Evolutionary conservation across 1,140 invertebrate genomes (phyloP), one percentile per base, ranked within the genome.

Genomic region (Heterodera schachtii): DNA sequence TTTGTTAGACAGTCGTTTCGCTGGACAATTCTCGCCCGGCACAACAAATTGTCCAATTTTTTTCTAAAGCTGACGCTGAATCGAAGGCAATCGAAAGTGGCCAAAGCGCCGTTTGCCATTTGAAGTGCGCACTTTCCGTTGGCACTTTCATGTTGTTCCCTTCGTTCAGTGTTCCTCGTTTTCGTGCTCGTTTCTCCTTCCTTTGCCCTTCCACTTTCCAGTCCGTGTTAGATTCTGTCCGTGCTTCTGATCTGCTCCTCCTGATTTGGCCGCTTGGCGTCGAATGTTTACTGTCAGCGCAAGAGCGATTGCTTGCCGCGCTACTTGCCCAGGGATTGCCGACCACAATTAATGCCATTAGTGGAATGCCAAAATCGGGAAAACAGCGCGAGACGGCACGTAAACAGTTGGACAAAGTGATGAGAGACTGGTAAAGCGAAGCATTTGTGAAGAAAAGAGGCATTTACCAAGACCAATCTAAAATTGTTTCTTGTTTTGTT

Each of bases 331-430:
- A 86, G 46, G 85, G 86, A 31, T 46, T 76, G 13, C 84, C 85
- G 3, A 41, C 75, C 3, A 41, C 80, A 3, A 19, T 86, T 13
- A 78, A 86, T 70, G 52, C 82, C 16, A 73, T 83, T 49, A 47
- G 44, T 13, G 84, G 84, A 7, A 52, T 86, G 19, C 86, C 85
- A 21, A 21, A 74, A 31, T 80, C 82, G 66, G 83, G 85, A 6
- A 86, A 87, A 52, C 86, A 86, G 71, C 83, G 86, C 69, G 86
- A 87, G n/a, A 52, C 78, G 69, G 47, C 71, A 41, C 84, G 86
- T 16, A 87, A 87, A 78, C 41, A 41, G n/a, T 57, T 86, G 60
- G 70, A 73, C 13, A 82, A 77, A 21, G 43, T 43, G 6, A 86
- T 86, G 81, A 21, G 81, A 11, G 13, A 46, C 70, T 86, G 85